These are phyloP conservation scores for Trigoniulus corallinus DNA, from an alignment of 1,140 invertebrate genomes.

Conservation along the genomic window DNA sequence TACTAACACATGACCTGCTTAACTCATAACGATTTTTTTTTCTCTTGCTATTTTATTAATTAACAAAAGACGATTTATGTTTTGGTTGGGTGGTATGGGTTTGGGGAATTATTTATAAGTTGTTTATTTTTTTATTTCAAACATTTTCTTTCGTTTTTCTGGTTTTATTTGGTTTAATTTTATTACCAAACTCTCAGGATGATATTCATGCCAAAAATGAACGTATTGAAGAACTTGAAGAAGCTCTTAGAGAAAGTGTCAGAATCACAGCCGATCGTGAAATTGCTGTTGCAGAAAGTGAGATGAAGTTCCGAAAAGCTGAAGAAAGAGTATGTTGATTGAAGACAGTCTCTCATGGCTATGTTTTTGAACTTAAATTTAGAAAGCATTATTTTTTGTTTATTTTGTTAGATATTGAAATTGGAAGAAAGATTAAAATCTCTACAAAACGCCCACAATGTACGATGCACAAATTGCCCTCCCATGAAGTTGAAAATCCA, in stretches of 20 bases:
- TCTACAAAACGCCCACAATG: slow-evolving; percentile 43
- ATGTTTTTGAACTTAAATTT: neutral
- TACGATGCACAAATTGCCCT: slow-evolving; percentile 45
- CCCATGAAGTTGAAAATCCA: slow-evolving; percentile 39
- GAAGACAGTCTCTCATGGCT: no score
- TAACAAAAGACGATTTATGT: no score
- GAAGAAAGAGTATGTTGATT: slow-evolving; percentile 21
- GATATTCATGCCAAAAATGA: slow-evolving; percentile 22
- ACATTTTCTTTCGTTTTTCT: no score
- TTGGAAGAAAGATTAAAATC: slow-evolving; percentile 48
- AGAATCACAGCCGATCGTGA: slow-evolving; percentile 36
- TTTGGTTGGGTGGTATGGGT: no score
- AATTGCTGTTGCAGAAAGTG: slow-evolving; percentile 31
- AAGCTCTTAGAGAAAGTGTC: slow-evolving; percentile 44
- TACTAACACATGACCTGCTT: no score
- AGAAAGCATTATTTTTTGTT: slow-evolving; percentile 5
- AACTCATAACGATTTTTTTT: no score
- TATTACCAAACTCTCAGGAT: neutral
- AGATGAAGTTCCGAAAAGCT: slow-evolving; percentile 42
- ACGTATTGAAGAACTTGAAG: slow-evolving; percentile 59
- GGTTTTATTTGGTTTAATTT: neutral
- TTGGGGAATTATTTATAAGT: no score
- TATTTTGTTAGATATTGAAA: slow-evolving; percentile 41
- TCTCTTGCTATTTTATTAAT: no score
- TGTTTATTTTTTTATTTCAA: no score